A percentile compares a stretch with the other conserved stretches of the same genome.
Conservation (phyloP, 2,888 invertebrate genomes). For the Drosophila merina region DNA sequence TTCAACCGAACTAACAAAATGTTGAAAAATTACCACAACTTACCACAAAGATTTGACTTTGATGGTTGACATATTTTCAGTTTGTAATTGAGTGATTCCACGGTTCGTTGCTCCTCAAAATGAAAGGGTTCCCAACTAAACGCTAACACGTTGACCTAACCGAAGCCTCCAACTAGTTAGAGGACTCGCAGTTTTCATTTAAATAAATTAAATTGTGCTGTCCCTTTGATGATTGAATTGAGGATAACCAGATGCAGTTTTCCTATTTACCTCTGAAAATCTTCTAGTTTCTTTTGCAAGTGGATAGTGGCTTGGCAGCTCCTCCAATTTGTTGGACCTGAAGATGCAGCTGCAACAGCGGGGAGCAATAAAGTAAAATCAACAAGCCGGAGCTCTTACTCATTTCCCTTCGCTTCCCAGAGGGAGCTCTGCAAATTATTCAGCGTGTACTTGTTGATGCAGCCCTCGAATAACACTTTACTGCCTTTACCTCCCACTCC, state of each 20-base stretch:
- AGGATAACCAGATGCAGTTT: too few species aligned
- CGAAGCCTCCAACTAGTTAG: too few species aligned
- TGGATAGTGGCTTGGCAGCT: neutral
- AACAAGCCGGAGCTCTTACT: conserved; percentile 29
- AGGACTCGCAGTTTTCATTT: too few species aligned
- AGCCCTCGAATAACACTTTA: conserved; percentile 43
- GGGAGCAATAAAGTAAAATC: conserved; percentile 19
- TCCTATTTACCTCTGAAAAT: neutral
- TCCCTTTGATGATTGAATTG: too few species aligned
- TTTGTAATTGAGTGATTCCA: conserved; percentile 27
- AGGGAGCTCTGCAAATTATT: conserved; percentile 40
- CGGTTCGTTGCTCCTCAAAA: conserved; percentile 30
- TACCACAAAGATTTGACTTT: conserved; percentile 17
- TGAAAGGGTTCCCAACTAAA: conserved; percentile 3
- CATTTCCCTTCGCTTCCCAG: conserved; percentile 7
- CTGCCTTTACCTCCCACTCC: conserved; percentile 10
- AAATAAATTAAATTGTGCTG: too few species aligned
- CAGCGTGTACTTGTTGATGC: conserved; percentile 73
- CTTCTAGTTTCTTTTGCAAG: too few species aligned
- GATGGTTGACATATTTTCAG: conserved; percentile 12
- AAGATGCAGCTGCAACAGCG: conserved; percentile 6
- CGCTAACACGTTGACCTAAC: too few species aligned
- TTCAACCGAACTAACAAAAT: conserved; percentile 24
- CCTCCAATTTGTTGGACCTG: conserved; percentile 6
- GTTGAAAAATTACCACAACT: conserved; percentile 9